Percentiles rank a stretch among this genome's conserved stretches.
Evolutionary conservation across 2,113 vertebrate genomes (phyloP).

Genomic region (Trochalopteron elliotii): DNA sequence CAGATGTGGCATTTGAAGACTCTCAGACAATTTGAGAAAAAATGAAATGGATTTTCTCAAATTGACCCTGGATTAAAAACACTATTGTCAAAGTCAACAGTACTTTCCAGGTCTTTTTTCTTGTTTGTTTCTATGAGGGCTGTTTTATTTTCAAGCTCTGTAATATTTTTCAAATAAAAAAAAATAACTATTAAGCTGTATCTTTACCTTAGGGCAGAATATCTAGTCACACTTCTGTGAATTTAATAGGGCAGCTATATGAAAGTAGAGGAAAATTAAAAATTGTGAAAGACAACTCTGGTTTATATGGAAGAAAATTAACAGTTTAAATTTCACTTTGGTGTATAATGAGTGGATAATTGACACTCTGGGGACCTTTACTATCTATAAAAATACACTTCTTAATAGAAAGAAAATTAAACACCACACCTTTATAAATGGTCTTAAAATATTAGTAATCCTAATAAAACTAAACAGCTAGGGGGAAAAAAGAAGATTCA

Average conservation of each 20-base stretch:
- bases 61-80: not conserved
- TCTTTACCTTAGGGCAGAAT: not conserved
- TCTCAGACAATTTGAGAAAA: not conserved
- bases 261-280: not conserved
- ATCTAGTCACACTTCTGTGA: not conserved
- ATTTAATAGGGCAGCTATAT: not conserved
- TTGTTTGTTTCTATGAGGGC: not conserved
- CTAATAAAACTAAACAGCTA: not conserved
- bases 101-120: not conserved
- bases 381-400: not conserved
- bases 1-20: not conserved
- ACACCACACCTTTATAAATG: not conserved
- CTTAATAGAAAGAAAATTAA: not conserved
- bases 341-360: not conserved
- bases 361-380: not conserved
- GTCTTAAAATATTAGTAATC: not conserved
- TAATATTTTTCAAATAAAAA: not conserved
- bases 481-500: not conserved
- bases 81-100: not conserved
- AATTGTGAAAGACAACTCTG: not conserved
- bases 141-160: not conserved
- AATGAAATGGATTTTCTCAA: not conserved
- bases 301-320: not conserved
- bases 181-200: not conserved
- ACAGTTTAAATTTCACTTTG: not conserved